These are phyloP conservation scores for Glareola pratincola DNA, from an alignment of 2,113 vertebrate species.

Conservation along the genomic window DNA sequence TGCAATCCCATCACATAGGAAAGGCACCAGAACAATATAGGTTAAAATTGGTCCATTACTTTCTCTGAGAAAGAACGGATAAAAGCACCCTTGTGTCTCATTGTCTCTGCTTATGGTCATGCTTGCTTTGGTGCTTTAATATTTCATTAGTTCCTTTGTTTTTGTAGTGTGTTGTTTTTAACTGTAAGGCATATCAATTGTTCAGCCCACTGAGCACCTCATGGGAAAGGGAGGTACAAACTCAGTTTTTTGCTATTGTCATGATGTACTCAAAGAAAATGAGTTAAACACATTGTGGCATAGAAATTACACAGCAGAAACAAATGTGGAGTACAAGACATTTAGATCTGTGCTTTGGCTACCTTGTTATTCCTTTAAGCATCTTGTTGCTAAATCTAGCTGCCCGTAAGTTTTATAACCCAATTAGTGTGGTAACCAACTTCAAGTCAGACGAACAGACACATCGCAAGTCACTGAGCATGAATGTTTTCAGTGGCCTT, in stretches of 20 bases:
- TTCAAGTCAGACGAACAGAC: neutral
- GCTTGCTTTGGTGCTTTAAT: conserved; percentile 21
- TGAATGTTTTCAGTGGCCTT: neutral
- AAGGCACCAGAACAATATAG: neutral
- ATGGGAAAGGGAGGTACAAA: neutral
- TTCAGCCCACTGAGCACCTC: neutral
- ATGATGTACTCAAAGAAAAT: neutral
- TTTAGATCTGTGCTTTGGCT: neutral
- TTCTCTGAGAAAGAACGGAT: neutral
- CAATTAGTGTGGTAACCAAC: neutral
- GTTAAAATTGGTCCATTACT: conserved; percentile 16
- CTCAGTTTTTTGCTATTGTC: neutral
- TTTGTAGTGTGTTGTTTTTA: conserved; percentile 1
- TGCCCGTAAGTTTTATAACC: neutral
- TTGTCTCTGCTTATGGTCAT: conserved; percentile 27
- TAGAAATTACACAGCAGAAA: neutral
- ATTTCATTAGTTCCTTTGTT: conserved; percentile 41
- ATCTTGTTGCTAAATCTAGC: neutral
- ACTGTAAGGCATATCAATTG: neutral
- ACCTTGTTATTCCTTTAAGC: neutral
- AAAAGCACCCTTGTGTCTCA: conserved; percentile 14
- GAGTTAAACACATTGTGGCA: neutral
- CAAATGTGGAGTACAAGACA: neutral
- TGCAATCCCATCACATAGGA: neutral
- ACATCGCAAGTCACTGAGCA: accelerated